These are phyloP conservation scores for Acropora yongei DNA, from an alignment of 64 coral and sea anemone genomes.

Conservation along the genomic window DNA sequence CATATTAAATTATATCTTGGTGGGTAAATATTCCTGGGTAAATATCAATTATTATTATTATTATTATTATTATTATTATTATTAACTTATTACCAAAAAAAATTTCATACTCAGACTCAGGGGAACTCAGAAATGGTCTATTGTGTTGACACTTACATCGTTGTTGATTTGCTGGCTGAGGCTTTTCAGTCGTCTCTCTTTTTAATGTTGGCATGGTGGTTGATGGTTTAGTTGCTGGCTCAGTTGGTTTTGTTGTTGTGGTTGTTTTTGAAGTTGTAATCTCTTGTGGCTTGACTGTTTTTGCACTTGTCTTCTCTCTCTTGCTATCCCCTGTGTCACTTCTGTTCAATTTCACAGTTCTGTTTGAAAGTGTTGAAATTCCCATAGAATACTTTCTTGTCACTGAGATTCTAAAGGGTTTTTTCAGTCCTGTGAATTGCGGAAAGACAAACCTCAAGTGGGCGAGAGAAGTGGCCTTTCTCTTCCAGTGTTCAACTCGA, in stretches of 20 bases:
- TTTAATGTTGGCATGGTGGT: neutral
- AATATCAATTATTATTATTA: too few relatives aligned
- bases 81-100: too few relatives aligned
- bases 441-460: neutral
- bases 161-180: neutral
- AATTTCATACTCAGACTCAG: too few relatives aligned
- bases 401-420: neutral
- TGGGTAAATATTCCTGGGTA: too few relatives aligned
- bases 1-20: too few relatives aligned
- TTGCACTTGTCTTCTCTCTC: neutral
- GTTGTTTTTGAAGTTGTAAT: neutral
- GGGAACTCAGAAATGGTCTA: neutral
- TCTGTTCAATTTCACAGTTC: conserved; percentile 42
- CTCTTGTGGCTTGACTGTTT: conserved; percentile 18
- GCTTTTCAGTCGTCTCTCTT: neutral
- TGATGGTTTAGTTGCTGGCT: neutral
- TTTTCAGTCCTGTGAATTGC: neutral
- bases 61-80: too few relatives aligned
- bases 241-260: neutral
- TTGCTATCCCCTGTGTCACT: conserved; percentile 28
- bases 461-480: too few relatives aligned
- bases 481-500: too few relatives aligned
- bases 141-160: conserved; percentile 7
- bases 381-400: conserved; percentile 18
- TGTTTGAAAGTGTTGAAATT: conserved; percentile 49